These are phyloP conservation scores for Globia sparganii DNA, from an alignment of 2,888 invertebrate species.

Conservation along the genomic window DNA sequence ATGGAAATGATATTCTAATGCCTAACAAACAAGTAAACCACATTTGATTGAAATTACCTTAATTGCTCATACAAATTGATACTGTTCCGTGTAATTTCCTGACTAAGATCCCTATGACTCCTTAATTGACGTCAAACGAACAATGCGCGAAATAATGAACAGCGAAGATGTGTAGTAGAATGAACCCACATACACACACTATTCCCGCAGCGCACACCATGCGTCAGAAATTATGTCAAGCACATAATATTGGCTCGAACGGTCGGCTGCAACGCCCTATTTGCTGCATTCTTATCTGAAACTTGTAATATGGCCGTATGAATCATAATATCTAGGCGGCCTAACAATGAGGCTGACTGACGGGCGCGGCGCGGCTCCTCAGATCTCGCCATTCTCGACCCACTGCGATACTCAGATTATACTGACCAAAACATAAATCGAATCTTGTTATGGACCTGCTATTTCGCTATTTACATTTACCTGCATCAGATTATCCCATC, in stretches of 20 bases:
- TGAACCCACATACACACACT: conserved; percentile 75
- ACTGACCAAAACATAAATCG: conserved; percentile 86
- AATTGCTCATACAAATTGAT: conserved; percentile 55
- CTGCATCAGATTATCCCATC: conserved; percentile 82
- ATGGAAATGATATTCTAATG: conserved; percentile 1
- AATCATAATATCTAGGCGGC: conserved; percentile 84
- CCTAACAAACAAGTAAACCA: conserved; percentile 22
- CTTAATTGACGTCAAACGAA: conserved; percentile 68
- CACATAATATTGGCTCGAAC: conserved; percentile 80
- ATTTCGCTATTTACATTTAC: conserved; percentile 85
- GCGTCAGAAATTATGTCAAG: conserved; percentile 82
- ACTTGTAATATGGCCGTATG: conserved; percentile 83
- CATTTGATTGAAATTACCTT: conserved; percentile 40
- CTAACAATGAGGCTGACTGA: conserved; percentile 87
- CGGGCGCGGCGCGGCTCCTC: conserved; percentile 85
- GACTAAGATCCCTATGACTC: conserved; percentile 59
- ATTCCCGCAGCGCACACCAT: conserved; percentile 69
- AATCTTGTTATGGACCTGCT: conserved; percentile 85
- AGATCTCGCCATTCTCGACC: conserved; percentile 79
- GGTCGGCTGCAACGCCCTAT: conserved; percentile 86
- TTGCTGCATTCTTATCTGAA: conserved; percentile 87
- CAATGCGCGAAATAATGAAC: conserved; percentile 54
- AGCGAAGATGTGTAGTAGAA: conserved; percentile 66
- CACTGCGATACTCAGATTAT: conserved; percentile 80
- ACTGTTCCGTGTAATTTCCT: conserved; percentile 57